These are phyloP conservation scores for Serripes groenlandicus DNA, from an alignment of 2,888 invertebrate species.

Conservation along the genomic window DNA sequence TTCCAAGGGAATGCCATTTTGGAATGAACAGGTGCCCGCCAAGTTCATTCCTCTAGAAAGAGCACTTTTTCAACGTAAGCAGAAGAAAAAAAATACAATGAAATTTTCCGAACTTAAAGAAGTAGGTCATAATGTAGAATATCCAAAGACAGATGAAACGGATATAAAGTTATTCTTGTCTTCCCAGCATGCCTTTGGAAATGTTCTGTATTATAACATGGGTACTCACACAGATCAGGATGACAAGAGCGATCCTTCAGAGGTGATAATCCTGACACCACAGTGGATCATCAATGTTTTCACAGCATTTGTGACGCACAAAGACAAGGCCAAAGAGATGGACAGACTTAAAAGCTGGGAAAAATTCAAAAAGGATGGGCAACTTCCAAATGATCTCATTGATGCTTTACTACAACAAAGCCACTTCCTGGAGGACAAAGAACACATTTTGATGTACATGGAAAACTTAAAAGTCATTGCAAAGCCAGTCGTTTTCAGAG, in stretches of 20 bases:
- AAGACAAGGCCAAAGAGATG: neutral
- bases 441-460: neutral
- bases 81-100: neutral
- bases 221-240: slow-evolving; percentile 24
- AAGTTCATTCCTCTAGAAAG: slow-evolving; percentile 5
- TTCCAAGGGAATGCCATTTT: neutral
- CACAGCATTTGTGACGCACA: slow-evolving; percentile 42
- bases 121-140: neutral
- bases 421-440: neutral
- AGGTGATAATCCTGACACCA: slow-evolving; percentile 50
- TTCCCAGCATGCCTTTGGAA: slow-evolving; percentile 55
- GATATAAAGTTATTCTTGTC: slow-evolving; percentile 24
- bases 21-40: neutral
- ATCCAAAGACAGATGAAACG: neutral
- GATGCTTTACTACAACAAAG: neutral
- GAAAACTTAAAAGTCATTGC: neutral
- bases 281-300: slow-evolving; percentile 62
- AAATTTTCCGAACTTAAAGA: neutral
- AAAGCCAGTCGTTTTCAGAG: neutral
- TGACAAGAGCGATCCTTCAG: no score
- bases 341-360: neutral
- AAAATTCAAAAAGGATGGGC: no score
- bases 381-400: no score
- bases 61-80: neutral
- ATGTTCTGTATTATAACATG: slow-evolving; percentile 54